Evolutionary conservation across 2,888 invertebrate genomes (phyloP).

Genomic region (Ischnura elegans): DNA sequence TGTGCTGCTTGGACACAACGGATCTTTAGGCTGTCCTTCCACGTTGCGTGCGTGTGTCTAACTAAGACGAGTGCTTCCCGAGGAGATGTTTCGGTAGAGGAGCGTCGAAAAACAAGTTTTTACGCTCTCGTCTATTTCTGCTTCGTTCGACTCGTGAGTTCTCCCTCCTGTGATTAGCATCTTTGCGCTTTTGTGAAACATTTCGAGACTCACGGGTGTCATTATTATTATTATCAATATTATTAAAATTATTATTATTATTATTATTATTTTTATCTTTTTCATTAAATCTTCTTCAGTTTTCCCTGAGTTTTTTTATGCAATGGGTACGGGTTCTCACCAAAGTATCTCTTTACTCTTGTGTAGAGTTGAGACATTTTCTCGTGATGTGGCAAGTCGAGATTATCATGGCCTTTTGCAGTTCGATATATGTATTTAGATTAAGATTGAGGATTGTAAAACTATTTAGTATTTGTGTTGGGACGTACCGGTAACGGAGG

Average conservation of each 20-base stretch:
- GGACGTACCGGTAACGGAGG: too few relatives aligned
- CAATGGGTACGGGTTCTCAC: too few relatives aligned
- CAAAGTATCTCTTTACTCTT: not conserved
- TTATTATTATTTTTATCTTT: too few relatives aligned
- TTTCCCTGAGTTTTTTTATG: too few relatives aligned
- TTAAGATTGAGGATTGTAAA: too few relatives aligned
- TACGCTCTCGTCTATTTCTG: not conserved
- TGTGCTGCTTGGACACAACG: not conserved
- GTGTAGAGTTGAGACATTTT: not conserved
- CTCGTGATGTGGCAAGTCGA: too few relatives aligned
- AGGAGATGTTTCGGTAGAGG: not conserved
- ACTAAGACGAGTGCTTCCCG: not conserved
- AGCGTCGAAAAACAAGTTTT: constrained; percentile 8
- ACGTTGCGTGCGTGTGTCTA: constrained; percentile 9
- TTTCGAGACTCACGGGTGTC: not conserved
- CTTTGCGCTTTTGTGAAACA: not conserved
- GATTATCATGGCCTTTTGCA: not conserved
- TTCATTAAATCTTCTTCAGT: too few relatives aligned
- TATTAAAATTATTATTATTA: too few relatives aligned
- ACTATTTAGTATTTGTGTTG: too few relatives aligned
- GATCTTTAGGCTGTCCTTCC: not conserved
- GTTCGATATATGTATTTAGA: not conserved
- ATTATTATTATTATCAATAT: too few relatives aligned
- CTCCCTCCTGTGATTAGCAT: not conserved
- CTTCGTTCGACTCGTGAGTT: not conserved